Evolutionary conservation across 2,888 invertebrate species (phyloP).

Genomic region (Amblyjoppa fuscipennis): DNA sequence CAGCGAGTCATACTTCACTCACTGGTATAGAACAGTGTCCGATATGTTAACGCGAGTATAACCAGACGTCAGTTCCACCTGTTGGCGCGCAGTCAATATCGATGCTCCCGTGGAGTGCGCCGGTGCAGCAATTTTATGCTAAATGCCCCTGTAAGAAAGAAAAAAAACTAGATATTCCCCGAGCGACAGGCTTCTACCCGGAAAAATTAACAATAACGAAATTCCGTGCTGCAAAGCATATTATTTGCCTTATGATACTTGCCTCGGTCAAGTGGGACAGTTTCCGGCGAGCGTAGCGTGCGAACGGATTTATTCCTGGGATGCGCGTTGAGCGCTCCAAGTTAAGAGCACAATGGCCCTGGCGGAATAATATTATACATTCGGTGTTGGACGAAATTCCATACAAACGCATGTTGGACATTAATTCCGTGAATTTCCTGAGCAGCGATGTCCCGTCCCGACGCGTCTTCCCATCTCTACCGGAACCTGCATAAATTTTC

Average conservation of each 20-base stretch:
- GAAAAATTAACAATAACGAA: neutral
- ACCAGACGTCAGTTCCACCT: neutral
- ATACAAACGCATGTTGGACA: neutral
- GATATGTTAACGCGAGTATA: neutral
- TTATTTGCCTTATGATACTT: neutral
- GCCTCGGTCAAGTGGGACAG: neutral
- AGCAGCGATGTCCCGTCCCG: neutral
- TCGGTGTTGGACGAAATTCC: neutral
- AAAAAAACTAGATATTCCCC: neutral
- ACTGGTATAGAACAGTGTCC: neutral
- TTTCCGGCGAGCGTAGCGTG: neutral
- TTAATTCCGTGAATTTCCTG: neutral
- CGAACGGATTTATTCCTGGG: neutral
- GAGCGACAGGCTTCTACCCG: neutral
- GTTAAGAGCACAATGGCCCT: neutral
- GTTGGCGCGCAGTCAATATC: neutral
- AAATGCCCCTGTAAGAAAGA: neutral
- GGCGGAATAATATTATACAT: neutral
- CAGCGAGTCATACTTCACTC: neutral
- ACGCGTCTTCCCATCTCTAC: slow-evolving; percentile 16
- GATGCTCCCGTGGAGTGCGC: neutral
- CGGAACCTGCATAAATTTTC: slow-evolving; percentile 12
- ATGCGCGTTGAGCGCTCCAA: neutral
- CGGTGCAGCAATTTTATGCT: neutral
- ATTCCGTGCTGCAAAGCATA: neutral